Evolutionary conservation across 2,888 invertebrate genomes (phyloP), one percentile per base, ranked within the genome.

Genomic region (Cerceris ruficornis): DNA sequence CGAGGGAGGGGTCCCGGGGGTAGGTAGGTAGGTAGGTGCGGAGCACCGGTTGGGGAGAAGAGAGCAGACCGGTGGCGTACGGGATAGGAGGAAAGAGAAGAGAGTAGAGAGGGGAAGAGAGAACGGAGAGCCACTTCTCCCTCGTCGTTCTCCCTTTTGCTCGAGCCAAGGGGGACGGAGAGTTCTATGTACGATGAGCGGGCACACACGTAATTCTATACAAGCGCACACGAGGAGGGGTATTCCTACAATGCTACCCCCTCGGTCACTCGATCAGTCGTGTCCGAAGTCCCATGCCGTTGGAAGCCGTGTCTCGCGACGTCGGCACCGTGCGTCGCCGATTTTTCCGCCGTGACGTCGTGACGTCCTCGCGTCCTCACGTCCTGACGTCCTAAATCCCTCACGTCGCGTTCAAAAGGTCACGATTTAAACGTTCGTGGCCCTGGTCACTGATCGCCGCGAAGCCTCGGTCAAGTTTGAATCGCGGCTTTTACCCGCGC

Each of bases 201-300:
- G 75, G 83, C 84, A 88, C 86, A 84, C 86, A 86, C 88, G 90
- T 90, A 91, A 91, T 89, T 89, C 90, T 90, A 91, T 91, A 91
- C 90, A 88, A 86, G 84, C 87, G 77, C 58, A 52, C 43, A 76
- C 72, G 76, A 88, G 89, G 91, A 90, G 91, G 90, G 90, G 90
- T 91, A 88, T 88, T 88, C 88, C 86, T 84, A 87, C 88, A 88
- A 90, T 91, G 89, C 91, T 91, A 92, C 91, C 92, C 92, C 92
- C 90, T 90, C 91, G 91, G 91, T 91, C 91, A 91, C 91, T 91
- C 91, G 92, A 92, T 92, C 91, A 91, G 91, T 92, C 91, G 91
- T 92, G 90, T 90, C 91, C 90, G 90, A 88, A 87, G 89, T 88
- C 78, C 85, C 90, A 88, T 84, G 83, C 89, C 80, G 90, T 87